These are phyloP conservation scores for Phlogophora meticulosa DNA, from an alignment of 2,888 invertebrate species.

Conservation along the genomic window DNA sequence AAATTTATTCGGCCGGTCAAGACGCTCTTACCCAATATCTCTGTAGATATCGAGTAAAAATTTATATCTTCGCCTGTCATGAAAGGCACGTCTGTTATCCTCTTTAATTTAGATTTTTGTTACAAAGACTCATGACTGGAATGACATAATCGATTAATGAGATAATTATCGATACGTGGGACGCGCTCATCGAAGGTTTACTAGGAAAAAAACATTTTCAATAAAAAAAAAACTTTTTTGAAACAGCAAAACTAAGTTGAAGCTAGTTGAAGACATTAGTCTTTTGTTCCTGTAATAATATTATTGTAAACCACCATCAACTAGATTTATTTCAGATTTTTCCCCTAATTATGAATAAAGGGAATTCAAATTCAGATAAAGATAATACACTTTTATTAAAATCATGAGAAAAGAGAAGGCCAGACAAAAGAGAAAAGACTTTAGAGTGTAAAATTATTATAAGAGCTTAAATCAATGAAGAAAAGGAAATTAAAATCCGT, in stretches of 20 bases:
- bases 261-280: too few species aligned
- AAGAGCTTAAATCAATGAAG: constrained; percentile 6
- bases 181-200: too few species aligned
- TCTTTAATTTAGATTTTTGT: constrained; percentile 40
- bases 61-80: constrained; percentile 45
- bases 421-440: constrained; percentile 18
- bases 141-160: constrained; percentile 22
- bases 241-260: too few species aligned
- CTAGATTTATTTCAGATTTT: too few species aligned
- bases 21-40: constrained; percentile 19
- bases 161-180: too few species aligned
- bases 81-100: constrained; percentile 41
- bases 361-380: constrained; percentile 19
- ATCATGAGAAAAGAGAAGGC: constrained; percentile 6
- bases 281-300: too few species aligned
- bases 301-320: too few species aligned
- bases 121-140: background rate
- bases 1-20: constrained; percentile 61
- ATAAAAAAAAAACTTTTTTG: too few species aligned
- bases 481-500: constrained; percentile 37
- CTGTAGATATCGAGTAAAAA: constrained; percentile 45
- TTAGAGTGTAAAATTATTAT: background rate
- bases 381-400: constrained; percentile 26
- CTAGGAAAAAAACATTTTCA: too few species aligned
- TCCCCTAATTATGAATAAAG: constrained; percentile 28